These are phyloP conservation scores for Agriopis aurantiaria DNA, from an alignment of 2,888 invertebrate species.

Conservation along the genomic window DNA sequence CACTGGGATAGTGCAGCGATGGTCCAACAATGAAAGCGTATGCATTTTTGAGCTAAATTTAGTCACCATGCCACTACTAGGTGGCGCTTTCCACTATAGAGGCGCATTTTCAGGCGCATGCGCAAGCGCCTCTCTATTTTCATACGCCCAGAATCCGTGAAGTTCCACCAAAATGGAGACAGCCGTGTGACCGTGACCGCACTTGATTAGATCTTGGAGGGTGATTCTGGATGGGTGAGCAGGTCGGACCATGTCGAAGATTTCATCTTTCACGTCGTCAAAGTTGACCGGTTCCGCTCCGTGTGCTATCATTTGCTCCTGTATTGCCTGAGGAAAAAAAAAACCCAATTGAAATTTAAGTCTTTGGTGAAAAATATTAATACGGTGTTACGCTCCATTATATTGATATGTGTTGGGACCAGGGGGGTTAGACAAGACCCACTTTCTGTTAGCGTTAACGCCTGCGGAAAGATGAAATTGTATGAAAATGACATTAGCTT, in stretches of 20 bases:
- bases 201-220: conserved; percentile 92
- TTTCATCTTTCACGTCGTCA: conserved; percentile 98
- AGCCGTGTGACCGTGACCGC: conserved; percentile 97
- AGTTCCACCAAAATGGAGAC: conserved; percentile 97
- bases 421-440: no score
- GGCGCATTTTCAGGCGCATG: conserved; percentile 88
- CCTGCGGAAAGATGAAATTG: no score
- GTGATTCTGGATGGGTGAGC: conserved; percentile 94
- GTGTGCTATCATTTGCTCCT: conserved; percentile 95
- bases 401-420: no score
- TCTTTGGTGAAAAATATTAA: no score
- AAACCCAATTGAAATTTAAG: conserved; percentile 6
- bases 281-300: conserved; percentile 96
- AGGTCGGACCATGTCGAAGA: conserved; percentile 99
- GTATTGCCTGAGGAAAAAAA: conserved; percentile 90
- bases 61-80: no score
- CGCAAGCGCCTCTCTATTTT: conserved; percentile 94
- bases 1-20: no score
- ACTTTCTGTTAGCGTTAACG: no score
- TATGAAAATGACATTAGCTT: no score
- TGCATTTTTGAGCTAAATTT: no score
- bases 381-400: no score
- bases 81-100: conserved; percentile 11
- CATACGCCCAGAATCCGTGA: conserved; percentile 98
- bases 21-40: no score